phyloP scores from a whole-genome alignment of 2,888 invertebrate species.

The Euzophera pinguis region DNA sequence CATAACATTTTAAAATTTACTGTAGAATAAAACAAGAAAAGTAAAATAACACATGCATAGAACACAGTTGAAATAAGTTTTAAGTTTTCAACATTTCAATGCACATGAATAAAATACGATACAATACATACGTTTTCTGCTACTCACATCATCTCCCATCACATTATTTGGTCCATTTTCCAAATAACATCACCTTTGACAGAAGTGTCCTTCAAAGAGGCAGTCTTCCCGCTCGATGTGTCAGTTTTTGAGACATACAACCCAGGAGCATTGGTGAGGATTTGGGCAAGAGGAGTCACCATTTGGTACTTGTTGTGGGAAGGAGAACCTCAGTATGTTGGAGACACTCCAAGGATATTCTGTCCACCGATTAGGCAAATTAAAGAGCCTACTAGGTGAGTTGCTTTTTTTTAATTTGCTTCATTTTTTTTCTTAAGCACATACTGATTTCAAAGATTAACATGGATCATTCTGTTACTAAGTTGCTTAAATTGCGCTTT shows the following conservation, averaged over 20 bases:
- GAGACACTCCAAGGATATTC: constrained; percentile 85
- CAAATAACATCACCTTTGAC: constrained; percentile 44
- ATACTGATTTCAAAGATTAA: too few relatives aligned
- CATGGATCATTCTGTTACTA: too few relatives aligned
- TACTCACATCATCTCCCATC: not conserved
- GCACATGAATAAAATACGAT: too few relatives aligned
- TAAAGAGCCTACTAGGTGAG: constrained; percentile 58
- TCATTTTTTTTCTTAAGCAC: not conserved
- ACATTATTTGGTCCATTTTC: constrained; percentile 22
- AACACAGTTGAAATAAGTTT: too few relatives aligned
- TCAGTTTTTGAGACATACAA: constrained; percentile 92
- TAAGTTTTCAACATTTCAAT: too few relatives aligned
- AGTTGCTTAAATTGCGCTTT: too few relatives aligned
- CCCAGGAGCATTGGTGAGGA: constrained; percentile 89
- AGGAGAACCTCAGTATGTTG: constrained; percentile 82
- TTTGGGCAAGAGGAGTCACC: constrained; percentile 82
- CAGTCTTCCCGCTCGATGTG: constrained; percentile 84
- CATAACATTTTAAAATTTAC: too few relatives aligned
- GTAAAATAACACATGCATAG: too few relatives aligned
- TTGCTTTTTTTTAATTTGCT: not conserved
- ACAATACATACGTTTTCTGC: too few relatives aligned
- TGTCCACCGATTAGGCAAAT: constrained; percentile 84
- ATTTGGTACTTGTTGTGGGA: constrained; percentile 90
- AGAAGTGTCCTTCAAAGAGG: constrained; percentile 84
- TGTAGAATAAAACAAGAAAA: too few relatives aligned